These are phyloP conservation scores for Agonum fuliginosum DNA, from an alignment of 2,888 invertebrate genomes.

Conservation along the genomic window DNA sequence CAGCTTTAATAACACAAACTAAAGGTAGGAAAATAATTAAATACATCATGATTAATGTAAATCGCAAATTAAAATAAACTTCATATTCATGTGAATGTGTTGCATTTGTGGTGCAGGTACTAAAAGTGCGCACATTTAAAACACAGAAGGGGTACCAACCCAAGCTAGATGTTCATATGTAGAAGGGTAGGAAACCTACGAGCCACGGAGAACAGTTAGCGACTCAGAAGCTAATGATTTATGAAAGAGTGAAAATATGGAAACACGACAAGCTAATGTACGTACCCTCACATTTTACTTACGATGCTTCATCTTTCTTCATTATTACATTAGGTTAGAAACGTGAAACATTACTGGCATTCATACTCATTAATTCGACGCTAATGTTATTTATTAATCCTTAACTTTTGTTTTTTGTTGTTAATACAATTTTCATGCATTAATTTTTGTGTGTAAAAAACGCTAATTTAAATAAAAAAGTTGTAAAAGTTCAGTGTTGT, in stretches of 20 bases:
- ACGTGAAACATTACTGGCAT: slow-evolving; percentile 48
- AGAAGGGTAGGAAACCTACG: slow-evolving; percentile 30
- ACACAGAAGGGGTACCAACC: too few relatives aligned
- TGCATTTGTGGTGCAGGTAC: not conserved
- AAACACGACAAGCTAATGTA: slow-evolving; percentile 53
- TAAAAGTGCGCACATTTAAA: not conserved
- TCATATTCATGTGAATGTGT: not conserved
- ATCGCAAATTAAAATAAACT: not conserved
- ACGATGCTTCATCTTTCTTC: slow-evolving; percentile 54
- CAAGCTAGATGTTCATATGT: not conserved
- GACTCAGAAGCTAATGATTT: slow-evolving; percentile 47
- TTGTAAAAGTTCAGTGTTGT: not conserved
- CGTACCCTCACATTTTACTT: slow-evolving; percentile 56
- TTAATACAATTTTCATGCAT: slow-evolving; percentile 21
- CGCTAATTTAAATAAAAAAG: not conserved
- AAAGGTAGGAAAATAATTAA: too few relatives aligned
- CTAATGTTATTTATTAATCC: slow-evolving; percentile 57
- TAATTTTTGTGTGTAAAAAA: slow-evolving; percentile 7
- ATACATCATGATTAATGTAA: not conserved
- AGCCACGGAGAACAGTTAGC: slow-evolving; percentile 27
- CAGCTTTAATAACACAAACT: too few relatives aligned
- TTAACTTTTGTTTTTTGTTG: slow-evolving; percentile 45
- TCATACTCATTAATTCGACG: slow-evolving; percentile 57
- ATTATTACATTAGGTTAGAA: slow-evolving; percentile 49
- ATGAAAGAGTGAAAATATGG: slow-evolving; percentile 54